Base-by-base conservation (phyloP, 1,140 invertebrate species). In the Lysiphlebus fabarum region DNA sequence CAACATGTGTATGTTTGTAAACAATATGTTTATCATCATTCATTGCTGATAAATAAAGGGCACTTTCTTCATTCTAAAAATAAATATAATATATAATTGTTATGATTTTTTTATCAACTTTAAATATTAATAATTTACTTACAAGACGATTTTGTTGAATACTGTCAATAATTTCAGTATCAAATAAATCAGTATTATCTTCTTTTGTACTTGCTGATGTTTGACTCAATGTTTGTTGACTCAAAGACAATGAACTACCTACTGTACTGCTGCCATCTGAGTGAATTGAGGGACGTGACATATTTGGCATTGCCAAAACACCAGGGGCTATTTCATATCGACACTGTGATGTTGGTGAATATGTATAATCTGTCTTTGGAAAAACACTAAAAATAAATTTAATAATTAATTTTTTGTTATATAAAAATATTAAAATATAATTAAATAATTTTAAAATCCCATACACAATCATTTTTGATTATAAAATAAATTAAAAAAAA, bases 361-460 rank as follows among this genome's bases (percentile, higher is more conserved):
- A 91, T 6, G 89, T 91, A 74, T 90, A 91, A 76, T 91, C 89
- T 62, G 89, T 91, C 79, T 90, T 91, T 6, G 89, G 88, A 66
- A 88, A 90, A 70, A 87, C 87, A 70, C 86, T 88, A 72, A 7
- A 74, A 79, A 53, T 37, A 5, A 42, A 44, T 51, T 33, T 1
- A 12, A 7, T 47, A 34, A 56, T 17, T n/a, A 49, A 45, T 54
- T 36, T n/a, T n/a, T n/a, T n/a, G n/a, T n/a, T n/a, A n/a, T n/a
- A n/a, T n/a, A n/a, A n/a, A n/a, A n/a, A n/a, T n/a, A n/a, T n/a
- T n/a, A n/a, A n/a, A n/a, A n/a, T n/a, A n/a, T n/a, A n/a, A n/a
- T n/a, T n/a, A n/a, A n/a, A n/a, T n/a, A n/a, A n/a, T n/a, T n/a
- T n/a, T n/a, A n/a, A n/a, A n/a, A n/a, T n/a, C n/a, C n/a, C n/a